Evolutionary conservation across 2,113 vertebrate genomes (phyloP).

Genomic region (Falcunculus frontatus): DNA sequence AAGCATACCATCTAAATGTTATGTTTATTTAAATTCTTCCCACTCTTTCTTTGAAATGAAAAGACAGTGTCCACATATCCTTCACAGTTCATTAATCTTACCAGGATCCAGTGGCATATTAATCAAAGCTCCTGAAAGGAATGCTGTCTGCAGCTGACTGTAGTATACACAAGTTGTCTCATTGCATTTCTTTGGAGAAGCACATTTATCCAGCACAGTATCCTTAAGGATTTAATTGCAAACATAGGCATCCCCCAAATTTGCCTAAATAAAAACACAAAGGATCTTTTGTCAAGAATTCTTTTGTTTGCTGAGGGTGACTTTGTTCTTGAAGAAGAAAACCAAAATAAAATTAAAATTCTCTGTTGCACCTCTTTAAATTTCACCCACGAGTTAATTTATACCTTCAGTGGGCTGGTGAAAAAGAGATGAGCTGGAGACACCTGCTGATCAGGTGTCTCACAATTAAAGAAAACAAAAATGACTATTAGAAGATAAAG

Average conservation of each 20-base stretch:
- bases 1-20: not conserved
- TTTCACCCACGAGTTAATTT: not conserved
- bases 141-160: not conserved
- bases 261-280: not conserved
- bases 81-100: slow-evolving; percentile 42
- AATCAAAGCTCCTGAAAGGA: not conserved
- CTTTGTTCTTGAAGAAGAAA: not conserved
- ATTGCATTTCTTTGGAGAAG: not conserved
- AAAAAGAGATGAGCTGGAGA: not conserved
- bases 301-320: not conserved
- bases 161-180: not conserved
- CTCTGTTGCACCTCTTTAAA: not conserved
- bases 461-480: not conserved
- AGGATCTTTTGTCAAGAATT: not conserved
- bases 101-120: not conserved
- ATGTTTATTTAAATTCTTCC: slow-evolving; percentile 41
- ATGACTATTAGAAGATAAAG: not conserved
- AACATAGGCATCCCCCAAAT: not conserved
- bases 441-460: not conserved
- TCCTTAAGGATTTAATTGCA: not conserved
- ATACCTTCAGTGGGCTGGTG: not conserved
- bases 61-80: slow-evolving; percentile 5
- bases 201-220: not conserved
- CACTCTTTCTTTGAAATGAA: not conserved
- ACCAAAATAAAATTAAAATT: not conserved